A percentile compares a stretch with the other conserved stretches of the same genome.
Evolutionary conservation across 2,888 invertebrate genomes (phyloP).

Genomic region (Ctena decussata): DNA sequence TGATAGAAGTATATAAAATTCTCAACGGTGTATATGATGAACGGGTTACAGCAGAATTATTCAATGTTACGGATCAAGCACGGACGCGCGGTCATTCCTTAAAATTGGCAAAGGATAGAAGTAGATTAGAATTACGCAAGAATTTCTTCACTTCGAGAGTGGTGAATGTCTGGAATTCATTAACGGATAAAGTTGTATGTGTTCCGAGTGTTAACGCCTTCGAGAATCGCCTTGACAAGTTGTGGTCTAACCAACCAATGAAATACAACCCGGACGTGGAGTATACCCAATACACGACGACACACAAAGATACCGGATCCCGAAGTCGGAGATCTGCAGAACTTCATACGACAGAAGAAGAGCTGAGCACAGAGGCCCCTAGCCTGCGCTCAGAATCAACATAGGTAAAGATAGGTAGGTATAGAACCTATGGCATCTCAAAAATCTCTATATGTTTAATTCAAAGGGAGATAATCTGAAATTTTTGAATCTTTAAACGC

Average conservation of each 20-base stretch:
- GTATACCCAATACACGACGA: neutral
- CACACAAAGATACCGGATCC: neutral
- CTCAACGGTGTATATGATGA: conserved; percentile 1
- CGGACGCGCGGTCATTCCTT: neutral
- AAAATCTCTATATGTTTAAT: no score
- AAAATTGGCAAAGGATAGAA: neutral
- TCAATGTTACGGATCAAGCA: neutral
- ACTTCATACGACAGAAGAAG: no score
- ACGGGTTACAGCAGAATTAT: neutral
- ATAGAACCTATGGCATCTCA: no score
- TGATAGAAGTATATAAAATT: conserved; percentile 27
- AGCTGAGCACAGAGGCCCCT: no score
- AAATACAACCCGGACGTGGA: neutral
- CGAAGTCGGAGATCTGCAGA: no score
- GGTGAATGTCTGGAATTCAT: neutral
- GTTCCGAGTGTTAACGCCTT: neutral
- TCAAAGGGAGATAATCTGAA: no score
- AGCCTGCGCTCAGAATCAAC: no score
- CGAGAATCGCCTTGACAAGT: neutral
- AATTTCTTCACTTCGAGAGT: conserved; percentile 10
- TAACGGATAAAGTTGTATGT: neutral
- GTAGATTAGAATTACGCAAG: neutral
- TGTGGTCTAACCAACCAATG: neutral
- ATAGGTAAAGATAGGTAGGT: no score
- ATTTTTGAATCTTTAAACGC: no score